phyloP scores from a whole-genome alignment of 2,888 invertebrate genomes.

The Ceriagrion tenellum region DNA sequence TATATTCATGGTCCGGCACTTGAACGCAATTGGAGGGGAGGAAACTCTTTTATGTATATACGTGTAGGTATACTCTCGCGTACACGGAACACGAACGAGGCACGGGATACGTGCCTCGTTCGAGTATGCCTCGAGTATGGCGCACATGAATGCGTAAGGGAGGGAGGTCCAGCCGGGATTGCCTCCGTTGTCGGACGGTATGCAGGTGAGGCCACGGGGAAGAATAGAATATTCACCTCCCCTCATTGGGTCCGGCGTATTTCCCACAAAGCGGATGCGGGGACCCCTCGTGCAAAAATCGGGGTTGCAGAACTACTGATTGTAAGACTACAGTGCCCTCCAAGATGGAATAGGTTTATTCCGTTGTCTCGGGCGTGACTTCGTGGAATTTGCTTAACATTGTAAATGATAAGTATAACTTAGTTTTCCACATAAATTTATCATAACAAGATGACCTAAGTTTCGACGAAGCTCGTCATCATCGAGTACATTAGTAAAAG shows the following conservation, averaged over 20 bases:
- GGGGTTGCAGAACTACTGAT: not conserved
- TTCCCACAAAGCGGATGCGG: not conserved
- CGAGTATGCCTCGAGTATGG: no score
- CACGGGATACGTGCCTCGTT: not conserved
- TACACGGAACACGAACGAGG: not conserved
- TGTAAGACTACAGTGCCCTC: not conserved
- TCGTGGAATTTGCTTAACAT: no score
- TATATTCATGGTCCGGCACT: not conserved
- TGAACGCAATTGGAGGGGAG: not conserved
- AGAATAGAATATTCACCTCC: not conserved
- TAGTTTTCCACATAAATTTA: no score
- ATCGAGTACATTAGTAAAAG: no score
- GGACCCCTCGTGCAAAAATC: not conserved
- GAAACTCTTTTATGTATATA: not conserved
- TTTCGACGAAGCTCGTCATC: no score
- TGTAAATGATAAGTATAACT: no score
- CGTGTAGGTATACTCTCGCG: not conserved
- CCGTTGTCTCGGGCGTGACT: no score
- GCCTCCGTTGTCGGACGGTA: not conserved
- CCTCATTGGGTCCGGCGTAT: not conserved
- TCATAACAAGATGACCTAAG: no score
- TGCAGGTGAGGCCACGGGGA: not conserved
- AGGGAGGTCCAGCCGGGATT: not conserved
- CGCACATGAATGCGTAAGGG: constrained; percentile 3
- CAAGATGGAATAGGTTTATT: not conserved